A percentile compares a stretch with the other conserved stretches of the same genome.
These are phyloP conservation scores for Antechinus stuartii DNA, from an alignment of 2,113 vertebrate genomes.

Conservation along the genomic window DNA sequence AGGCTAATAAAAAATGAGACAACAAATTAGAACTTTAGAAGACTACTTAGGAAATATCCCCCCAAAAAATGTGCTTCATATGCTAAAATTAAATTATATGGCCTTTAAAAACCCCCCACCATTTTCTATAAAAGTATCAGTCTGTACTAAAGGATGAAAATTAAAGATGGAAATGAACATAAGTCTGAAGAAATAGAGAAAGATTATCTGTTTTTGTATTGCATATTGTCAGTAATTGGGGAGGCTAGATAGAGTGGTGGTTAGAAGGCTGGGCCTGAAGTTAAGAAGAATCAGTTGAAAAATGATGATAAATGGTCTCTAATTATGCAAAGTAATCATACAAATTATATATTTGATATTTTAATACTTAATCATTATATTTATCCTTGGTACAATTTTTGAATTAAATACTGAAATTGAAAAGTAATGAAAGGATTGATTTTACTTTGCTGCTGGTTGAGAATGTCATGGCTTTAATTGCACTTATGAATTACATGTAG, in stretches of 20 bases:
- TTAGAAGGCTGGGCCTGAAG: too few species aligned
- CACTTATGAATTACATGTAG: constrained; percentile 11
- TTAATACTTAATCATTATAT: background rate
- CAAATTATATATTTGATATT: background rate
- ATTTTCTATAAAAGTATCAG: background rate
- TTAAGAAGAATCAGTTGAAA: too few species aligned
- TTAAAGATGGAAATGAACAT: constrained; percentile 19
- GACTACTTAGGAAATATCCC: background rate
- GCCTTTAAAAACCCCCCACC: background rate
- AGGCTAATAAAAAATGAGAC: background rate
- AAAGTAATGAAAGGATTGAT: constrained; percentile 37
- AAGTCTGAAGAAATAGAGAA: background rate
- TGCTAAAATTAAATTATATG: background rate
- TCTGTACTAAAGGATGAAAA: background rate
- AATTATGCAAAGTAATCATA: background rate
- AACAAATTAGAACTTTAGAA: background rate
- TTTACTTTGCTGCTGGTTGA: background rate
- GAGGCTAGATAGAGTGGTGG: too few species aligned
- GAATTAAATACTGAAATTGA: background rate
- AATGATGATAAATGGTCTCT: too few species aligned
- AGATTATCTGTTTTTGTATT: background rate
- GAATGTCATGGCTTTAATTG: constrained; percentile 34
- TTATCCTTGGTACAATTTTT: constrained; percentile 13
- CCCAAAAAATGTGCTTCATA: background rate
- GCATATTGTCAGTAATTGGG: too few species aligned